Evolutionary conservation across 64 coral and sea anemone species (phyloP), one percentile per base, ranked within the genome.

Genomic region (Hydrozoanthus tunicans): DNA sequence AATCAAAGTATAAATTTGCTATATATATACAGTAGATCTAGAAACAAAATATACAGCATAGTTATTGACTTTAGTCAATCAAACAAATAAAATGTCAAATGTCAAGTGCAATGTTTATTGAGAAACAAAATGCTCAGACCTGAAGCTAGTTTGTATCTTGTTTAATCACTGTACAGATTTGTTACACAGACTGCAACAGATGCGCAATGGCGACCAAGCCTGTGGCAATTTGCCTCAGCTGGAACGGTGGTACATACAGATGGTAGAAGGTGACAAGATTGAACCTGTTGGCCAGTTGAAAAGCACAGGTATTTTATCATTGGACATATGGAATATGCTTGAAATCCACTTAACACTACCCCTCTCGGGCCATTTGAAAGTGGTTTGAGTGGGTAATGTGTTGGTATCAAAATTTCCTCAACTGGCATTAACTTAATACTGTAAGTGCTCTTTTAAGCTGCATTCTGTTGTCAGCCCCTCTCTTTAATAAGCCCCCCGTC

Each of bases 241-340:
- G 11, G 54, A 71, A 57, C 5, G 20, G 27, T 86, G 83, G 83
- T 86, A 86, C 9, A 11, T 72, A 24, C 83, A 86, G 54, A 73
- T 86, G 67, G 25, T 86, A 53, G 66, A 86, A 14, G 54, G 0
- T 57, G 67, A 56, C 51, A 64, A 85, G 5, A 57, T 8, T 17
- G 17, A 27, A 86, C 57, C 51, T 71, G 52, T 8, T 57, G 24
- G 13, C 58, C 20, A 43, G 4, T 72, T 72, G 54, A 71, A 12
- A 71, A 86, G 59, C 11, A 4, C 57, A 70, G 82, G 82, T 85
- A 85, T 25, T 10, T 70, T 71, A n/a, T 83, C 26, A 7, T 7
- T 24, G 9, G 23, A 8, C 25, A 73, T 4, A 26, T 23, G 7
- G 23, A 73, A 73, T 20, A 20, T 20, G 20, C 20, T 20, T 20